These are phyloP conservation scores for Archivesica marissinica DNA, from an alignment of 1,140 invertebrate species.

Conservation along the genomic window DNA sequence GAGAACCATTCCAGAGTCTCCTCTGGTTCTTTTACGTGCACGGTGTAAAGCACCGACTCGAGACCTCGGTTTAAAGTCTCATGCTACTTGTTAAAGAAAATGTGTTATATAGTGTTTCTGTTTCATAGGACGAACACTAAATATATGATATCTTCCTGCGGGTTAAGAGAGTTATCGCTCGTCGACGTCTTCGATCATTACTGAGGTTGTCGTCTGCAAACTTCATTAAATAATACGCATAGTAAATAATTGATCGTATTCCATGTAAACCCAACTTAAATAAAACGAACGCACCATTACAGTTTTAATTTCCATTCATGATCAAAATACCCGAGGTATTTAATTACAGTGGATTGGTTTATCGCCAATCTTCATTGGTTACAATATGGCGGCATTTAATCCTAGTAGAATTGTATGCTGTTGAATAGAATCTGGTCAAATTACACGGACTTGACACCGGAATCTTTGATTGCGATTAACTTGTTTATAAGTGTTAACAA, in stretches of 20 bases:
- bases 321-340: slow-evolving; percentile 22
- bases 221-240: no score
- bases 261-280: slow-evolving; percentile 18
- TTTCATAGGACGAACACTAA: no score
- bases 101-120: no score
- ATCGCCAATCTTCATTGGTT: slow-evolving; percentile 15
- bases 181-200: no score
- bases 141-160: no score
- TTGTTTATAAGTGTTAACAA: not conserved
- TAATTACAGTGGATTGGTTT: slow-evolving; percentile 30
- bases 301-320: slow-evolving; percentile 28
- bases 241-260: not conserved
- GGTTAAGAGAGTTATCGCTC: no score
- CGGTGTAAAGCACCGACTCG: no score
- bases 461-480: slow-evolving; percentile 17
- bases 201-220: no score
- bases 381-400: slow-evolving; percentile 15
- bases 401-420: not conserved
- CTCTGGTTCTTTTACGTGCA: no score
- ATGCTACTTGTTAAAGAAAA: no score
- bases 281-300: slow-evolving; percentile 16
- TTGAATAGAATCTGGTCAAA: slow-evolving; percentile 28
- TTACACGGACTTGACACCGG: slow-evolving; percentile 1
- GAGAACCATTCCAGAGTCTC: no score
- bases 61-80: no score